Evolutionary conservation across 2,113 vertebrate species (phyloP), one percentile per base, ranked within the genome.

Genomic region (Microcebus griseorufus): DNA sequence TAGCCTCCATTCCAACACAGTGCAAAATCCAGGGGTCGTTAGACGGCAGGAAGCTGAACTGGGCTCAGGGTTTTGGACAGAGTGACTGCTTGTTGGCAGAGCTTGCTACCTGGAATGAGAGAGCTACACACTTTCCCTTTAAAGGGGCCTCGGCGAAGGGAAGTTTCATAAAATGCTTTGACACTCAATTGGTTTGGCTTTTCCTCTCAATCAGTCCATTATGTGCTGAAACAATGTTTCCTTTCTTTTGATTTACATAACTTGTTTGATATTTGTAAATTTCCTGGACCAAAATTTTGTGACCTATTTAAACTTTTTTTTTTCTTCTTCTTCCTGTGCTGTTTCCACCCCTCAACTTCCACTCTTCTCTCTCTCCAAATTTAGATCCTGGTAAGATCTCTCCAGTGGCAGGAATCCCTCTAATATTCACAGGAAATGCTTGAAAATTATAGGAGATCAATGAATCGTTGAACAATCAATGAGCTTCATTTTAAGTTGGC

Each of bases 201-300:
- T 97, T 64, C 39, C 73, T 86, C 60, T 93, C 93, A 84, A 93
- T 90, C 81, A 96, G 76, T 58, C 65, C 32, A 95, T 88, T 95
- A 82, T 96, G 88, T 90, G 78, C 78, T 79, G 32, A 95, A 81
- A 97, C 91, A 98, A 73, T 73, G 37, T 85, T 95, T 97, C 67
- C 88, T 96, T 96, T 97, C 94, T 98, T 96, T 93, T 73, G 78
- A 96, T 95, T 97, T 96, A 94, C 4, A 55, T 94, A 93, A 96
- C 69, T 88, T 93, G 37, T 88, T 95, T 97, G 96, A 94, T 55
- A 96, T 94, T 97, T 81, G 14, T 93, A 96, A 90, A 94, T 96
- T 95, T 95, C 86, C 88, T 89, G n/a, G 78, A 93, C 64, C 81
- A 90, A 86, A 94, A 82, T 91, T 93, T 67, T 94, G 48, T 89